Base-by-base conservation (phyloP, 1,140 invertebrate genomes). In the Caerostris extrusa region DNA sequence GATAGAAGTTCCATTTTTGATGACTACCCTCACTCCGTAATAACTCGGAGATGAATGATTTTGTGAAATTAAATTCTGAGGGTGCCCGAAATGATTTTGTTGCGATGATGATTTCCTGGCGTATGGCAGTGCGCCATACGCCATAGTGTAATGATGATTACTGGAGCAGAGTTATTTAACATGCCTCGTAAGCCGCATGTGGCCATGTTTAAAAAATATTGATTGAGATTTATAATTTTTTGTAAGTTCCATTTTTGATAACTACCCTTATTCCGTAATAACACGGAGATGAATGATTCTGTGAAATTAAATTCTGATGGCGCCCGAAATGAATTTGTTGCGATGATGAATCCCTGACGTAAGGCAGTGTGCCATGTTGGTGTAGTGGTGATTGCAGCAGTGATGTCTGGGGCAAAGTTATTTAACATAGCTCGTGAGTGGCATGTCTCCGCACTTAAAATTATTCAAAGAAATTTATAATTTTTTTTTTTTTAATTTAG, bases 221-320 rank as follows among this genome's bases (percentile, higher is more conserved):
- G 0, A 34, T 1, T 1, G 34, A 34, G 2, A 34, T 34, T 34
- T 34, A 34, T 34, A 34, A 34, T 34, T 34, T 34, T 34, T 34
- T 34, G 34, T 34, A 34, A 34, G 50, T 34, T 19, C 55, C 53
- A 53, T 83, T 83, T 58, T 58, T 57, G 82, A 83, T 83, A n/a
- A 83, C 82, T 10, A 58, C 56, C 82, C 71, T 56, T n/a, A 58
- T 19, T 34, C 82, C 82, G 82, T 83, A 57, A 83, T 83, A 83
- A 83, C 86, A 50, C 34, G 34, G 86, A 53, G 86, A 88, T 88
- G 86, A 64, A 88, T 88, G 86, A 53, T 88, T 50, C 8, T 53
- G 3, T 53, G 86, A 88, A 88, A 88, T 88, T 88, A 64, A 88
- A 88, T 88, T 88, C 86, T 88, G 86, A 64, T 17, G 14, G 50